phyloP scores from a whole-genome alignment of 2,797 vertebrate genomes.

The Peromyscus attwateri region DNA sequence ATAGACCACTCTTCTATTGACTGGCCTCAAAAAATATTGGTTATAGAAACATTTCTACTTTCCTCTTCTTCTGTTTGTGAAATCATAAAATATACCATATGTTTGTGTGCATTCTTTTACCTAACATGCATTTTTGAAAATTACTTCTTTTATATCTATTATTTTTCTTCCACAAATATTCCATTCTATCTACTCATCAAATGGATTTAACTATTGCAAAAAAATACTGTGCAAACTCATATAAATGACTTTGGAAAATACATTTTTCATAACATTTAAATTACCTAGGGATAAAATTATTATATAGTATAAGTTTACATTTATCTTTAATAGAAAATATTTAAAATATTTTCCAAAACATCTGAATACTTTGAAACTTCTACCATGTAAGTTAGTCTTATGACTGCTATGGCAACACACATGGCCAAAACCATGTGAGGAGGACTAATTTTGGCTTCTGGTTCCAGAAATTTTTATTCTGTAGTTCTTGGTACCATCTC shows the following conservation, averaged over 20 bases:
- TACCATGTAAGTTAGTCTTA: not conserved
- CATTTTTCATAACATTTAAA: not conserved
- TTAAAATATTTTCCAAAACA: not conserved
- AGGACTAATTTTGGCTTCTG: not conserved
- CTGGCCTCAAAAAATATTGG: not conserved
- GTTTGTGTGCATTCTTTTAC: not conserved
- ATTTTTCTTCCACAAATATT: not conserved
- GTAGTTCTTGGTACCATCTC: not conserved
- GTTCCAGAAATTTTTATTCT: not conserved
- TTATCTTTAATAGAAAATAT: not conserved
- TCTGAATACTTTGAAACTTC: not conserved
- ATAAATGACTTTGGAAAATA: not conserved
- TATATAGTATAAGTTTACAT: not conserved
- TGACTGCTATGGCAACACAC: not conserved
- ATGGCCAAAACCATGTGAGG: not conserved
- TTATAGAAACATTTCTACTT: not conserved
- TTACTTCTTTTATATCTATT: not conserved
- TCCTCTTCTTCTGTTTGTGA: not conserved
- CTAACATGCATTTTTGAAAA: not conserved
- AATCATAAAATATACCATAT: not conserved
- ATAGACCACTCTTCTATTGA: fast-evolving
- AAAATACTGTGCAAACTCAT: not conserved
- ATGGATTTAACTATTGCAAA: not conserved
- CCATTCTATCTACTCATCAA: not conserved
- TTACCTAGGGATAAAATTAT: not conserved